Evolutionary conservation across 2,888 invertebrate genomes (phyloP), one percentile per base, ranked within the genome.

Genomic region (Dichetophora obliterata): DNA sequence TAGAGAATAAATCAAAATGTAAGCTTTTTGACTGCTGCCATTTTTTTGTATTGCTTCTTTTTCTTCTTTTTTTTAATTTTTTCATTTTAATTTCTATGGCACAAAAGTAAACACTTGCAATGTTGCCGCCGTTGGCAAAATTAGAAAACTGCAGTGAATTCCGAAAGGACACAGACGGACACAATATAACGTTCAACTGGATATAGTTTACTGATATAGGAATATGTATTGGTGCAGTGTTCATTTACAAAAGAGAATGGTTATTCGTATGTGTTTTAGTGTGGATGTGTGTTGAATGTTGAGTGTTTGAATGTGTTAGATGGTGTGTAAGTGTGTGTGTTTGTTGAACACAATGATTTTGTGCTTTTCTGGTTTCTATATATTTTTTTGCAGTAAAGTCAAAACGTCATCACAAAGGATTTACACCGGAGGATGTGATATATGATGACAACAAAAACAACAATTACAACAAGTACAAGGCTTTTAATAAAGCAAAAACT

Each of bases 1-100:
- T 65, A 31, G 73, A 73, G 52, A 22, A 73, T 73, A 63, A 63
- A 73, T 63, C 63, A 73, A 61, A 61, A 72, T 72, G 61, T 43
- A 27, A 16, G 61, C 61, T 63, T 59, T 73, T 59, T 73, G 43
- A 61, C 61, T 59, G n/a, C 27, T 27, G 54, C 70, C 5, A 54
- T 31, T 19, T 19, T 19, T 11, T 22, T 22, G n/a, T n/a, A n/a
- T n/a, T n/a, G n/a, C n/a, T n/a, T n/a, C n/a, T n/a, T n/a, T n/a
- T n/a, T n/a, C n/a, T 52, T 34, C 22, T 57, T 37, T 19, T 71
- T 57, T 31, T 22, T 31, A 8, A n/a, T 43, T 19, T 54, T 14
- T 34, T 5, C 50, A 34, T 27, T 68, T 37, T 74, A 52, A 66
- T 65, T 73, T 74, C 48, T 66, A 37, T 66, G 54, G 22, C 43